Conservation (phyloP, 1,140 invertebrate genomes). For the Megalonaias nervosa region DNA sequence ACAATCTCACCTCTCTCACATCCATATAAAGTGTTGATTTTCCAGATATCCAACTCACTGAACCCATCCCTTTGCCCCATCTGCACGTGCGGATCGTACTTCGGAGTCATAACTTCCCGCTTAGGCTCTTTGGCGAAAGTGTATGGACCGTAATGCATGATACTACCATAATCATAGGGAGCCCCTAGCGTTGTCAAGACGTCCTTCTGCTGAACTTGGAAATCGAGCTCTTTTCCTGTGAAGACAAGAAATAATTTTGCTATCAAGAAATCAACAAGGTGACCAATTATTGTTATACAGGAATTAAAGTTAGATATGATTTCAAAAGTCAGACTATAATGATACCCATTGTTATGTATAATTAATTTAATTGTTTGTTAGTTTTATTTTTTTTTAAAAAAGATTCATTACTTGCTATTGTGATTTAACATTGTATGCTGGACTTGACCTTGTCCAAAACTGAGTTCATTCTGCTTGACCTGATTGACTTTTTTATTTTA, state of each 20-base stretch:
- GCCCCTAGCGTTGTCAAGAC: constrained; percentile 38
- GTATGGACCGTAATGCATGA: constrained; percentile 71
- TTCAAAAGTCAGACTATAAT: too few species aligned
- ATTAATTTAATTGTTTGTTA: too few species aligned
- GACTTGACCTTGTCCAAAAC: too few species aligned
- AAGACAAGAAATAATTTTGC: not conserved
- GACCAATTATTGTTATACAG: too few species aligned
- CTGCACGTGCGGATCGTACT: constrained; percentile 40
- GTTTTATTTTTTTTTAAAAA: too few species aligned
- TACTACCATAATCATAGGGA: constrained; percentile 67
- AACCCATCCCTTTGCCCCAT: constrained; percentile 56
- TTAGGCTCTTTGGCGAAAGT: constrained; percentile 65
- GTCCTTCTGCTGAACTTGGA: constrained; percentile 14
- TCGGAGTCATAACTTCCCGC: constrained; percentile 64
- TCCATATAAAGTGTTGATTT: constrained; percentile 57
- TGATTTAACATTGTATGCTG: too few species aligned
- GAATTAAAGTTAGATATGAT: too few species aligned
- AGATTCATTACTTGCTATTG: too few species aligned
- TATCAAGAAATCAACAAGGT: not conserved
- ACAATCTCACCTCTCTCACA: constrained; percentile 19
- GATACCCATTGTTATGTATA: too few species aligned
- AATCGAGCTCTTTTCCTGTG: constrained; percentile 30
- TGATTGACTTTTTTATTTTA: too few species aligned
- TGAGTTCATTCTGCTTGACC: too few species aligned
- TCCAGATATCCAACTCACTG: constrained; percentile 51